These are phyloP conservation scores for Prolemur simus DNA, from an alignment of 2,113 vertebrate species.

Conservation along the genomic window DNA sequence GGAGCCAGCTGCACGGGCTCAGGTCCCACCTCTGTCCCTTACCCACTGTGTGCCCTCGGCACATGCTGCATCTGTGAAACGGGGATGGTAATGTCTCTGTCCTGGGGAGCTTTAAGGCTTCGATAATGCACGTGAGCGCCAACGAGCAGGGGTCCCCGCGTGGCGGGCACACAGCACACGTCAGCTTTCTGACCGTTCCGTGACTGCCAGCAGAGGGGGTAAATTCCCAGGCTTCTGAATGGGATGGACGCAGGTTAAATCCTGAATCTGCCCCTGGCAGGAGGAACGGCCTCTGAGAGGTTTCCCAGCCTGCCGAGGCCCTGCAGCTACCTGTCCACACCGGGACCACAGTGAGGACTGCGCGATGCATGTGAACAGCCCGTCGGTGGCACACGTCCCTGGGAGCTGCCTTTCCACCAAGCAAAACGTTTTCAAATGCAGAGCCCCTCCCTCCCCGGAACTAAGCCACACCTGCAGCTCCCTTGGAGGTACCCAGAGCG, in stretches of 20 bases:
- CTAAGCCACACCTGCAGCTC: fast-evolving
- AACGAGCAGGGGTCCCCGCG: fast-evolving
- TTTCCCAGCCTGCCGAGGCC: not conserved
- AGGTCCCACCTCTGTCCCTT: no score
- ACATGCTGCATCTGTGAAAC: not conserved
- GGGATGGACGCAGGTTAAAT: fast-evolving
- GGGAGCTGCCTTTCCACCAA: not conserved
- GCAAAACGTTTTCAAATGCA: not conserved
- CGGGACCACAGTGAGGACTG: not conserved
- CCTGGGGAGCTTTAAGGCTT: fast-evolving
- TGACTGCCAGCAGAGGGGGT: not conserved
- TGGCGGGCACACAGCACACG: not conserved
- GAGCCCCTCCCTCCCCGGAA: fast-evolving
- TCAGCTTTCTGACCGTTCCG: not conserved
- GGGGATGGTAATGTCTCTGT: not conserved
- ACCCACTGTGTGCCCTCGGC: fast-evolving
- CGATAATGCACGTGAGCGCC: fast-evolving
- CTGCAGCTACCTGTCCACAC: fast-evolving
- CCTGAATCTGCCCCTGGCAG: not conserved
- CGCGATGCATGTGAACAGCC: fast-evolving
- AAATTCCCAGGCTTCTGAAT: fast-evolving
- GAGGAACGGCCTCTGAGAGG: not conserved
- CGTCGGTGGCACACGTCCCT: not conserved
- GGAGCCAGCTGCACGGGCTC: not conserved
- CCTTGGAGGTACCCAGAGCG: fast-evolving